Evolutionary conservation across 2,888 invertebrate species (phyloP).

Genomic region (Hypselothyrea guttata): DNA sequence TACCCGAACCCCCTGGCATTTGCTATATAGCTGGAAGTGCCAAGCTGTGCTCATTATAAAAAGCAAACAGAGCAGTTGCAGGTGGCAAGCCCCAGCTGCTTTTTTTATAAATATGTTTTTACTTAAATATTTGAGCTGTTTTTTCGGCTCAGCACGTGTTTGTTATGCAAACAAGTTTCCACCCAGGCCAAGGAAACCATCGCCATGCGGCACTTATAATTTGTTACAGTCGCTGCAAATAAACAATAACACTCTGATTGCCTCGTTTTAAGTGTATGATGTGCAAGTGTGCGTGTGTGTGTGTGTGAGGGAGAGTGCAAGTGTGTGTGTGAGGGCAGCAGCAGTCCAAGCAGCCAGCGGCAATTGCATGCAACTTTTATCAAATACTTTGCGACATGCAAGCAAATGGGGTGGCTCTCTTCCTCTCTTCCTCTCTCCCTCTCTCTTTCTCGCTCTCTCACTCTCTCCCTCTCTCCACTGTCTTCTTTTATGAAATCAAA

Average conservation of each 20-base stretch:
- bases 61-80: conserved; percentile 26
- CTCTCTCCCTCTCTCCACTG: neutral
- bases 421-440: neutral
- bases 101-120: conserved; percentile 2
- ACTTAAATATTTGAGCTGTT: conserved; percentile 4
- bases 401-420: conserved; percentile 23
- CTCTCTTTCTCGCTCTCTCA: conserved; percentile 16
- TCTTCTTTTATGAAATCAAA: conserved; percentile 51
- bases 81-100: conserved; percentile 12
- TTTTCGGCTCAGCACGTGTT: conserved; percentile 50
- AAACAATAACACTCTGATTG: conserved; percentile 39
- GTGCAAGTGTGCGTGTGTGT: conserved; percentile 3
- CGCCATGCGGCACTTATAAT: conserved; percentile 72
- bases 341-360: conserved; percentile 46
- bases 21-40: conserved; percentile 6
- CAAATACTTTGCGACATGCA: conserved; percentile 72
- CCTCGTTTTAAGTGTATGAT: neutral
- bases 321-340: conserved; percentile 21
- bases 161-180: conserved; percentile 72
- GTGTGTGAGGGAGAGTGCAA: neutral
- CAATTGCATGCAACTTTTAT: conserved; percentile 66
- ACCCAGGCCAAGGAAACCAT: conserved; percentile 59
- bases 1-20: no score
- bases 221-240: conserved; percentile 67
- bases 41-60: conserved; percentile 44